phyloP scores from a whole-genome alignment of 1,140 invertebrate genomes.

The Pemphigus obesinymphae region DNA sequence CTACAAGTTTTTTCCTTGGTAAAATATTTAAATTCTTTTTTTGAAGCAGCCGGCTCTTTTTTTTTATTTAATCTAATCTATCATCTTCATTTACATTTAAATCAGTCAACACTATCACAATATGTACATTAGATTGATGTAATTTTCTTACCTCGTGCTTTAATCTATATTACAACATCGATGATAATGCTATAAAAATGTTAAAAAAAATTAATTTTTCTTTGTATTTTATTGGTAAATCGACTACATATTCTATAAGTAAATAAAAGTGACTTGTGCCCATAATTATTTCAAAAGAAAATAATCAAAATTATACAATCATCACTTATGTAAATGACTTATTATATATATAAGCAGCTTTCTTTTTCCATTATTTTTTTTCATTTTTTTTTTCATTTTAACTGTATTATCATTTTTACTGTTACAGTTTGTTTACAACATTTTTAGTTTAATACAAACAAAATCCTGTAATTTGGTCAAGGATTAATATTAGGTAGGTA shows the following conservation, averaged over 20 bases:
- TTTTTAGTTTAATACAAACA: background rate
- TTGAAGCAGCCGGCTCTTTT: background rate
- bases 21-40: background rate
- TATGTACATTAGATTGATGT: background rate
- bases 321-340: background rate
- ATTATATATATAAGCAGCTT: too few relatives aligned
- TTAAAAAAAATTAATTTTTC: background rate
- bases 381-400: background rate
- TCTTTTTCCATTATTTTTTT: too few relatives aligned
- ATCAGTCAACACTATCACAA: background rate
- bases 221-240: background rate
- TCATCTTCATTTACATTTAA: background rate
- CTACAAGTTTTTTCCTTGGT: background rate
- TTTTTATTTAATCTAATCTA: background rate
- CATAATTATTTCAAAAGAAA: background rate
- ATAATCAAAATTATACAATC: constrained; percentile 1
- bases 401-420: background rate
- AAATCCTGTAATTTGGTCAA: background rate
- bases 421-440: background rate
- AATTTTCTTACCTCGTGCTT: background rate
- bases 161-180: background rate
- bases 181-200: background rate
- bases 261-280: background rate
- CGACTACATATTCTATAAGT: background rate
- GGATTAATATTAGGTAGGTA: background rate